These are phyloP conservation scores for Platerodrilus igneus DNA, from an alignment of 2,888 invertebrate genomes.

Conservation along the genomic window DNA sequence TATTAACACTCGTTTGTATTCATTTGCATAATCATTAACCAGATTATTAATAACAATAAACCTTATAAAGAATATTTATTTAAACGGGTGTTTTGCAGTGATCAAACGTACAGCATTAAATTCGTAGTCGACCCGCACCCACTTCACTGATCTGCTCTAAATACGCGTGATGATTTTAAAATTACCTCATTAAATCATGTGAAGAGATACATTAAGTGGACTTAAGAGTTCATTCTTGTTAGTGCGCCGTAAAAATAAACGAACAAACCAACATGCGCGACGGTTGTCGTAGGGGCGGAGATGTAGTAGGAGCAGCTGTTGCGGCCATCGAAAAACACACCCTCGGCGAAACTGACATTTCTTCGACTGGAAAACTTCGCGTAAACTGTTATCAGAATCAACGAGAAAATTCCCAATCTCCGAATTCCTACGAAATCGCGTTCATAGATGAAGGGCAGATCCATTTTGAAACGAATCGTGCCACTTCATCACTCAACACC, in stretches of 20 bases:
- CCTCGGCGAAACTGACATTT: neutral
- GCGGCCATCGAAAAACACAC: conserved; percentile 49
- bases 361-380: too few species aligned
- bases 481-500: too few species aligned
- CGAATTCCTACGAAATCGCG: conserved; percentile 3
- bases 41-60: too few species aligned
- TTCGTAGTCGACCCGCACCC: neutral
- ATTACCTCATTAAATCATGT: conserved; percentile 17
- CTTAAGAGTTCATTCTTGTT: conserved; percentile 9
- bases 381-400: too few species aligned
- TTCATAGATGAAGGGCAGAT: too few species aligned
- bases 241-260: conserved; percentile 9
- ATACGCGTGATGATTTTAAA: conserved; percentile 14
- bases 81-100: neutral
- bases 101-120: too few species aligned
- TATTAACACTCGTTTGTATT: conserved; percentile 27
- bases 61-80: too few species aligned
- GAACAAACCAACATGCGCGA: conserved; percentile 22
- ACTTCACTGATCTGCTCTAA: neutral
- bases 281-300: conserved; percentile 29
- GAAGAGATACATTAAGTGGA: conserved; percentile 15
- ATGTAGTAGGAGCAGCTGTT: conserved; percentile 58
- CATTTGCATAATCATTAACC: conserved; percentile 4
- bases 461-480: too few species aligned
- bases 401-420: neutral